These are phyloP conservation scores for Cydia amplana DNA, from an alignment of 1,140 invertebrate genomes.

Conservation along the genomic window DNA sequence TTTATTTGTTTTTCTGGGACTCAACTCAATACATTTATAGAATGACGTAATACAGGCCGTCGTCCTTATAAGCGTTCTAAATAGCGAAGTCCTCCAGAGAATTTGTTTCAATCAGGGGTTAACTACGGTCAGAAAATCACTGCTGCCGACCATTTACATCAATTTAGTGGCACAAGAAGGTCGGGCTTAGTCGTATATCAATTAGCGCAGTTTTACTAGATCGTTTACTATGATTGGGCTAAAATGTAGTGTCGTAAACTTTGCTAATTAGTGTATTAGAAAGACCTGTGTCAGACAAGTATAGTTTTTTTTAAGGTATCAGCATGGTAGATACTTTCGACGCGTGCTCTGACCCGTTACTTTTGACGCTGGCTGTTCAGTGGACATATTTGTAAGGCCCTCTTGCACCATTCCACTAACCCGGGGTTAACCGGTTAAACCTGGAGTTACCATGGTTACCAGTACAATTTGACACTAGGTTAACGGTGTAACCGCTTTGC, in stretches of 20 bases:
- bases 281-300: not conserved
- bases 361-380: not conserved
- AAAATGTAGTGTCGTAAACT: not conserved
- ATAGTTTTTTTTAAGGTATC: no score
- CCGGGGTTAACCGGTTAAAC: no score
- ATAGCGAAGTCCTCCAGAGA: not conserved
- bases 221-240: not conserved
- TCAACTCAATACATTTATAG: not conserved
- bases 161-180: not conserved
- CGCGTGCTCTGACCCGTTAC: no score
- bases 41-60: not conserved
- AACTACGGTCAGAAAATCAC: conserved; percentile 11
- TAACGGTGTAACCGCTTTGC: no score
- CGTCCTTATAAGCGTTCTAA: not conserved
- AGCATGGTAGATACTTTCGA: no score
- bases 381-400: no score
- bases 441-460: no score
- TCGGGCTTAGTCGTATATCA: conserved; percentile 6
- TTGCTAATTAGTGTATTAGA: not conserved
- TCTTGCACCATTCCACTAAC: no score
- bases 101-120: conserved; percentile 14
- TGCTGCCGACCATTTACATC: conserved; percentile 9
- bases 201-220: conserved; percentile 14
- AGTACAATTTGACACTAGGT: no score
- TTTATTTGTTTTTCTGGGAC: not conserved